A percentile compares a stretch with the other conserved stretches of the same genome.
Evolutionary conservation across 2,797 vertebrate genomes (phyloP).

Genomic region (Jordanella pulchra): DNA sequence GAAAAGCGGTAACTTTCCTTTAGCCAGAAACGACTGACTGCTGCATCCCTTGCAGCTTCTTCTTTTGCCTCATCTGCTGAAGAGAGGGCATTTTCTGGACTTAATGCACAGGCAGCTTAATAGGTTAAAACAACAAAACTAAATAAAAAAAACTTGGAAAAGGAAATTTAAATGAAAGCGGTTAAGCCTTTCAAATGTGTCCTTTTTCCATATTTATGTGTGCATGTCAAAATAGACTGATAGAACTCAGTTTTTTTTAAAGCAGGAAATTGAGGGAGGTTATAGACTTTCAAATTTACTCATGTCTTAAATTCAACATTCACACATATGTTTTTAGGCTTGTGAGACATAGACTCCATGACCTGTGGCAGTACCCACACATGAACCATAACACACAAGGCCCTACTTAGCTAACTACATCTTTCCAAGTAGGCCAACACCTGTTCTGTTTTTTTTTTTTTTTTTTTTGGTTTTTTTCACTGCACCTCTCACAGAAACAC

Average conservation of each 20-base stretch:
- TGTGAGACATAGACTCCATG: constrained; percentile 19
- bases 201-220: not conserved
- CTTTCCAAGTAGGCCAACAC: constrained; percentile 67
- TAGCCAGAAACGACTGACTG: no score
- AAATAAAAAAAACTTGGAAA: constrained; percentile 13
- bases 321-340: constrained; percentile 1
- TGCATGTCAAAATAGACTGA: not conserved
- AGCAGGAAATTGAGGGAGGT: not conserved
- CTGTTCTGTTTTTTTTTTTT: constrained; percentile 57
- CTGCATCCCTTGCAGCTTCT: not conserved
- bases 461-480: constrained; percentile 32
- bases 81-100: not conserved
- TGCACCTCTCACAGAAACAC: constrained; percentile 48
- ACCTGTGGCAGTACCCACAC: constrained; percentile 32
- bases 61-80: constrained; percentile 1
- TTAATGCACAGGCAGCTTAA: not conserved
- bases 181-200: not conserved
- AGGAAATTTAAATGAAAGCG: constrained; percentile 18
- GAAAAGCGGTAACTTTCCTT: not conserved
- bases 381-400: constrained; percentile 28
- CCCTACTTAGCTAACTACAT: not conserved
- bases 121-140: not conserved
- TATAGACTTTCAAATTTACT: constrained; percentile 1
- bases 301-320: constrained; percentile 11
- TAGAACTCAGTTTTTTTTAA: not conserved